Conservation (phyloP, 2,888 invertebrate species). For the Apodemia hepburni region DNA sequence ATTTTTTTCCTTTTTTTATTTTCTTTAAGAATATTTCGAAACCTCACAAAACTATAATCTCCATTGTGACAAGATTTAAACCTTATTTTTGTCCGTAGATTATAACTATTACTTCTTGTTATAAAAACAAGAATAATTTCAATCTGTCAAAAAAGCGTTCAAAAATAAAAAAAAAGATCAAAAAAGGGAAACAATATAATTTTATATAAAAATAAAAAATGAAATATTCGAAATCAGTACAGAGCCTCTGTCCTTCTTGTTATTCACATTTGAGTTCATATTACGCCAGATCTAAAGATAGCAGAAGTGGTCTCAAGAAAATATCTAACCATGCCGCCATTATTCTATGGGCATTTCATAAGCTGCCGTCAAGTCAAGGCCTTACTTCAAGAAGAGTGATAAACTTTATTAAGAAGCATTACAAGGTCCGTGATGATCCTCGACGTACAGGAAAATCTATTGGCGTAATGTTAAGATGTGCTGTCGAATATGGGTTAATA, state of each 20-base stretch:
- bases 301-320: neutral
- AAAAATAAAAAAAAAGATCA: too few relatives aligned
- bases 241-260: neutral
- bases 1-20: too few relatives aligned
- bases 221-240: slow-evolving; percentile 1
- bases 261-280: neutral
- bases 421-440: slow-evolving; percentile 39
- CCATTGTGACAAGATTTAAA: too few relatives aligned
- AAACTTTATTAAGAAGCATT: slow-evolving; percentile 48
- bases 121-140: too few relatives aligned
- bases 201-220: slow-evolving; percentile 1
- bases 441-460: slow-evolving; percentile 46
- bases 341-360: slow-evolving; percentile 55
- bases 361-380: slow-evolving; percentile 44
- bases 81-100: too few relatives aligned
- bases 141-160: too few relatives aligned
- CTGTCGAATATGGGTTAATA: slow-evolving; percentile 49
- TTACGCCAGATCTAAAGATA: slow-evolving; percentile 13
- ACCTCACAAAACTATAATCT: too few relatives aligned
- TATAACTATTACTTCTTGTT: too few relatives aligned
- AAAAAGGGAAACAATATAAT: too few relatives aligned
- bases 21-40: too few relatives aligned
- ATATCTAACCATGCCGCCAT: slow-evolving; percentile 50
- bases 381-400: slow-evolving; percentile 52
- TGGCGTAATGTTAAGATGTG: slow-evolving; percentile 45